phyloP scores from a whole-genome alignment of 1,140 invertebrate species.

The Olivierus martensii region DNA sequence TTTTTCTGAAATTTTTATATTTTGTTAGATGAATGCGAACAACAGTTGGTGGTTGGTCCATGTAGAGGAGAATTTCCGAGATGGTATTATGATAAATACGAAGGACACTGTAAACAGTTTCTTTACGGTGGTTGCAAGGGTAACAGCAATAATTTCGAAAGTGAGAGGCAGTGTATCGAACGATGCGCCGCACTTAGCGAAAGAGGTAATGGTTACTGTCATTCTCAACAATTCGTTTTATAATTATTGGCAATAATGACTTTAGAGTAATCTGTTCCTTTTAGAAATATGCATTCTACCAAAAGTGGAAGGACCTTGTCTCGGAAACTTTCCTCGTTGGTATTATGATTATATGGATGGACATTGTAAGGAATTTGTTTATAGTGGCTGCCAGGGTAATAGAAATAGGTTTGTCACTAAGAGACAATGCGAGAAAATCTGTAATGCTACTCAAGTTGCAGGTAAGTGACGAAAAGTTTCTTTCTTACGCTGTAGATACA shows the following conservation, averaged over 20 bases:
- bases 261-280: background rate
- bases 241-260: too few species aligned
- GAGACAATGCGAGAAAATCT: conserved; percentile 60
- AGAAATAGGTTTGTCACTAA: conserved; percentile 66
- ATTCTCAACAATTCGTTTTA: background rate
- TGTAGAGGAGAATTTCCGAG: conserved; percentile 60
- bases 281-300: conserved; percentile 45
- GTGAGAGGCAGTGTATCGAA: conserved; percentile 60
- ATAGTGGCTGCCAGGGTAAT: conserved; percentile 53
- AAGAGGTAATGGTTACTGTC: background rate
- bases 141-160: conserved; percentile 78
- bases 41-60: conserved; percentile 56
- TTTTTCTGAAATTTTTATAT: background rate
- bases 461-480: background rate
- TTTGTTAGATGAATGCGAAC: conserved; percentile 41
- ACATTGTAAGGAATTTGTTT: conserved; percentile 54
- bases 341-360: conserved; percentile 49
- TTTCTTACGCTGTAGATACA: background rate
- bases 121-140: conserved; percentile 55
- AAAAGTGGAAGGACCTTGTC: conserved; percentile 54
- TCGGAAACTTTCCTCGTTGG: conserved; percentile 45
- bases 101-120: conserved; percentile 54
- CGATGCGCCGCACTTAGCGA: conserved; percentile 39
- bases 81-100: conserved; percentile 72
- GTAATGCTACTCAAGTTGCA: conserved; percentile 26